Percentiles rank a stretch among this genome's conserved stretches.
phyloP scores from a whole-genome alignment of 2,888 invertebrate genomes.

The Colletes collaris region DNA sequence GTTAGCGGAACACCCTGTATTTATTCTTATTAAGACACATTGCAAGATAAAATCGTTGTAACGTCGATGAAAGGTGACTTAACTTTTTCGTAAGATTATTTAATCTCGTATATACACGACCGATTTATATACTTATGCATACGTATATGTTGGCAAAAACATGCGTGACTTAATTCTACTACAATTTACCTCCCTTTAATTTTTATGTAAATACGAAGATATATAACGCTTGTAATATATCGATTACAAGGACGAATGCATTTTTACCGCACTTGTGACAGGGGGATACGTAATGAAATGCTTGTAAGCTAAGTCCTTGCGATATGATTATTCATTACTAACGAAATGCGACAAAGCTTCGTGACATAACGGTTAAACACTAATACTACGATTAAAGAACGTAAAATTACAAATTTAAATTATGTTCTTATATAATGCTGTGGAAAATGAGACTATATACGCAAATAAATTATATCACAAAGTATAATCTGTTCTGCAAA shows the following conservation, averaged over 20 bases:
- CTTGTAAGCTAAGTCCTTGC: constrained; percentile 56
- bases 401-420: constrained; percentile 58
- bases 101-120: constrained; percentile 41
- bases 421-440: constrained; percentile 68
- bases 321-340: constrained; percentile 60
- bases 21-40: constrained; percentile 16
- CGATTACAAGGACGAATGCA: constrained; percentile 51
- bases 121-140: constrained; percentile 43
- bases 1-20: not conserved
- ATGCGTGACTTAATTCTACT: constrained; percentile 53
- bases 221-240: constrained; percentile 60
- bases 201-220: constrained; percentile 59
- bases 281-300: constrained; percentile 38
- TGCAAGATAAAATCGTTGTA: constrained; percentile 30
- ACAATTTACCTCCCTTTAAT: constrained; percentile 50
- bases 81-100: constrained; percentile 51
- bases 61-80: constrained; percentile 50
- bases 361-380: constrained; percentile 51
- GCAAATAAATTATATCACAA: constrained; percentile 68
- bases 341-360: constrained; percentile 59
- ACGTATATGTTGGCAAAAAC: constrained; percentile 28
- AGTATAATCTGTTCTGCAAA: constrained; percentile 22
- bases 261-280: constrained; percentile 55
- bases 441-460: constrained; percentile 64
- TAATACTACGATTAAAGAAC: constrained; percentile 60